Evolutionary conservation across 2,888 invertebrate species (phyloP), one percentile per base, ranked within the genome.

Genomic region (Napeogenes inachia): DNA sequence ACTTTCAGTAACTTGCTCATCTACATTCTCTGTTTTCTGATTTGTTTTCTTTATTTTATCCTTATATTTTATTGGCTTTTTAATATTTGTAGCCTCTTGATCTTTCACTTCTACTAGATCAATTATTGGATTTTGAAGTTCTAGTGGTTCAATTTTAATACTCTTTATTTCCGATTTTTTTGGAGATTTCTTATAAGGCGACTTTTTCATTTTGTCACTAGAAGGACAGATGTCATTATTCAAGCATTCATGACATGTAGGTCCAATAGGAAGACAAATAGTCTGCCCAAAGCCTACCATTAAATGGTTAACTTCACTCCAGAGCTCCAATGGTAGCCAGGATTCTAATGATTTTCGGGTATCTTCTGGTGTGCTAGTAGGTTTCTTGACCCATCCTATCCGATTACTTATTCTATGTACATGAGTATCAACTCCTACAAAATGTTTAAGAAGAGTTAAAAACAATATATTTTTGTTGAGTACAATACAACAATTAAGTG

Each of bases 231-330:
- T 92, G 30, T 92, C 79, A 67, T 90, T 92, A 82, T 98, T 98
- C 13, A 97, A 89, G 80, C 99, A 99, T 59, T 93, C 92, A 6
- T 78, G 80, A 84, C 99, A 99, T 70, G 93, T 93, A 0, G 99
- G 99, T 56, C 92, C 92, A 0, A 95, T 83, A 0, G 99, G 96
- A 60, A 93, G 87, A 82, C 99, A 99, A 64, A 95, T 94, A 60
- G 97, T 96, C 87, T 99, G 99, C 0, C 99, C 99, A 89, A 99
- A 99, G 4, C 99, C 99, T 10, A 99, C 99, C 67, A 99, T 89
- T 2, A 99, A 90, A 75, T 95, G 93, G 85, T 99, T 98, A 0
- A 97, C 94, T 83, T 97, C 95, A 69, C 92, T 91, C 98, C 98
- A 98, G 10, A 95, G 80, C 2, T 94, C 92, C 70, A 92, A 92